These are phyloP conservation scores for Microcebus ravelobensis DNA, from an alignment of 2,113 vertebrate species.

Conservation along the genomic window DNA sequence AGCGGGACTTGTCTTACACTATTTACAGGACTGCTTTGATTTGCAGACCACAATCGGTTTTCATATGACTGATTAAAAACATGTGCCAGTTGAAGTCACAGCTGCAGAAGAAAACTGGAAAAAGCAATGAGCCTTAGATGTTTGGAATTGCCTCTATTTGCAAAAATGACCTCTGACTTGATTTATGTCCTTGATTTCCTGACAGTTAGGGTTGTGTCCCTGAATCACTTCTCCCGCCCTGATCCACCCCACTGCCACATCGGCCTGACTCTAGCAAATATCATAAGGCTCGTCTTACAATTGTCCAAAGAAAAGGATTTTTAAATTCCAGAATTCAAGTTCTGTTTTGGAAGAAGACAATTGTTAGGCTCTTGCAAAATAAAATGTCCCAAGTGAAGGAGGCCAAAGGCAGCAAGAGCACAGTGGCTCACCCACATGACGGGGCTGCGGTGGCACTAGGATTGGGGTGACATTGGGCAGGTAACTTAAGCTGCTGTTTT, in stretches of 20 bases:
- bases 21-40: constrained; percentile 74
- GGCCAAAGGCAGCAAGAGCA: not conserved
- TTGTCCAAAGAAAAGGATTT: constrained; percentile 44
- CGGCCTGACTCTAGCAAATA: constrained; percentile 20
- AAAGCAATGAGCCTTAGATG: constrained; percentile 61
- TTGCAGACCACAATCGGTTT: constrained; percentile 72
- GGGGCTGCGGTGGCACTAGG: accelerated
- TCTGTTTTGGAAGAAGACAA: constrained; percentile 29
- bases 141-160: constrained; percentile 67
- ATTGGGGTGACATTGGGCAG: not conserved
- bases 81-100: constrained; percentile 75
- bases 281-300: constrained; percentile 7
- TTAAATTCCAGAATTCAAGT: constrained; percentile 52
- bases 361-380: constrained; percentile 53
- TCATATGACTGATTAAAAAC: constrained; percentile 75
- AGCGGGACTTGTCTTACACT: constrained; percentile 63
- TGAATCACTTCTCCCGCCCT: not conserved
- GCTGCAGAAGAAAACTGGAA: constrained; percentile 66
- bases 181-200: constrained; percentile 64
- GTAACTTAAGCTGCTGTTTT: not conserved
- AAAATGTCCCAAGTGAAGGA: not conserved
- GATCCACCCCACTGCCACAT: not conserved
- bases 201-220: constrained; percentile 50
- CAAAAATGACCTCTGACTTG: constrained; percentile 63
- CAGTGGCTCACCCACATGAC: accelerated